A percentile compares a stretch with the other conserved stretches of the same genome.
These are phyloP conservation scores for Melanchra persicariae DNA, from an alignment of 2,888 invertebrate genomes.

Conservation along the genomic window DNA sequence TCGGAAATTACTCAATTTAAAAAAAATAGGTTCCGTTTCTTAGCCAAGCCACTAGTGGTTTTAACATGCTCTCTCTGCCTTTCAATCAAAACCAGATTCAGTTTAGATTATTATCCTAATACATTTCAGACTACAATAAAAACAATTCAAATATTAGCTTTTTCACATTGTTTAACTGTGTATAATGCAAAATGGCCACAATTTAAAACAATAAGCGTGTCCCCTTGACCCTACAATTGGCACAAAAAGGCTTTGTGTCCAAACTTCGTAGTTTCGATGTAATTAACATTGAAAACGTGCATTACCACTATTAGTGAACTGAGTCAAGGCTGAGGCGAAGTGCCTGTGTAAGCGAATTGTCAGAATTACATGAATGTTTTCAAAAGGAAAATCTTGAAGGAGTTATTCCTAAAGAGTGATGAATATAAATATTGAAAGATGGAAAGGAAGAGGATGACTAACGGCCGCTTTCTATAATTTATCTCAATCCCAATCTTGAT, in stretches of 20 bases:
- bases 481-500: no score
- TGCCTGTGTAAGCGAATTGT: constrained; percentile 40
- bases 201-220: constrained; percentile 65
- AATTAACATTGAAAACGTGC: constrained; percentile 78
- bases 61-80: not conserved
- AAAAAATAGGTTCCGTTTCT: no score
- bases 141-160: constrained; percentile 22
- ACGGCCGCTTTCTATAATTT: no score
- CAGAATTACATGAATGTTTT: not conserved
- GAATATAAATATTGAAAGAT: not conserved
- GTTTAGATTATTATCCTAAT: constrained; percentile 9
- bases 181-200: constrained; percentile 45
- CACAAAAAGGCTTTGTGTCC: constrained; percentile 73
- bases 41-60: not conserved
- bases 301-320: constrained; percentile 66
- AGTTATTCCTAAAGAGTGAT: not conserved
- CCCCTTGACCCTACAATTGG: constrained; percentile 72
- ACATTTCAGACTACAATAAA: constrained; percentile 12
- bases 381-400: not conserved
- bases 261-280: constrained; percentile 69
- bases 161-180: constrained; percentile 51
- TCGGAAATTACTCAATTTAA: no score
- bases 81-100: not conserved
- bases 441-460: no score
- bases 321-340: constrained; percentile 72